Evolutionary conservation across 2,797 vertebrate species (phyloP).

Genomic region (Hirundo rustica): DNA sequence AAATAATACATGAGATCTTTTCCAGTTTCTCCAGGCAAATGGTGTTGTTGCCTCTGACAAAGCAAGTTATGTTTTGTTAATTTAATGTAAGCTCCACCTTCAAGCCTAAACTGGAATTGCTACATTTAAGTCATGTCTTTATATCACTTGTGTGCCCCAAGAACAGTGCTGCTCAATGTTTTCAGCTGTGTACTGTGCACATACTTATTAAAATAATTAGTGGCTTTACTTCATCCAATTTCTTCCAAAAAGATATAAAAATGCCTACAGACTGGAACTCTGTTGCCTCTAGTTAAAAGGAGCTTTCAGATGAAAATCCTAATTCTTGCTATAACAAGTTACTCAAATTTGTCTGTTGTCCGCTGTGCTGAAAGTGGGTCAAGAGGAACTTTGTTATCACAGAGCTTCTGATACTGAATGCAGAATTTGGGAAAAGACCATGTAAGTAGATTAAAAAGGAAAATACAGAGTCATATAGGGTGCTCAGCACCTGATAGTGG

Average conservation of each 20-base stretch:
- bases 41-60: fast-evolving
- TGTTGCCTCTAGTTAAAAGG: neutral
- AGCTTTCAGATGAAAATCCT: neutral
- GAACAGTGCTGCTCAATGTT: neutral
- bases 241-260: neutral
- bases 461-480: neutral
- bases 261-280: neutral
- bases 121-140: neutral
- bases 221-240: neutral
- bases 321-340: neutral
- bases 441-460: neutral
- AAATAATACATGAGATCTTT: neutral
- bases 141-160: neutral
- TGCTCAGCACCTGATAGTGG: neutral
- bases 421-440: neutral
- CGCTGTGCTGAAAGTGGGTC: neutral
- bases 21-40: neutral
- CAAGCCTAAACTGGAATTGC: neutral
- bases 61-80: neutral
- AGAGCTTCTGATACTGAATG: neutral
- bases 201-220: neutral
- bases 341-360: neutral
- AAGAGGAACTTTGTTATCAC: fast-evolving
- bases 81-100: neutral
- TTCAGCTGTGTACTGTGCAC: neutral